Percentiles rank a stretch among this genome's conserved stretches.
These are phyloP conservation scores for Hartigia nigra DNA, from an alignment of 2,888 invertebrate genomes.

Conservation along the genomic window DNA sequence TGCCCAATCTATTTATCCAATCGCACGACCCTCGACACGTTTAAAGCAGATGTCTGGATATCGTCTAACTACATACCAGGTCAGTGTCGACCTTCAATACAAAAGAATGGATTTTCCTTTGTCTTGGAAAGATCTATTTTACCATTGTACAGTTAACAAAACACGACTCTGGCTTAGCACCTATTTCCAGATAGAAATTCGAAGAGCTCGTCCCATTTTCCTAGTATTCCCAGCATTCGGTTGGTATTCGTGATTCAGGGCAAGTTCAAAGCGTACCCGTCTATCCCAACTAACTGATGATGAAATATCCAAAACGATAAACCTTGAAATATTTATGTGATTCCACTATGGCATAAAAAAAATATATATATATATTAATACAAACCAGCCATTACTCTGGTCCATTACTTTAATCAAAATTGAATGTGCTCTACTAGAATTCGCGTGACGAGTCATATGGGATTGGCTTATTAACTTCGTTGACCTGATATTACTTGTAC, in stretches of 20 bases:
- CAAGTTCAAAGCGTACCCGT: neutral
- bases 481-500: neutral
- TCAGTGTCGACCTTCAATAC: neutral
- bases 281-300: neutral
- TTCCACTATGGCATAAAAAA: no score
- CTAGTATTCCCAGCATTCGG: neutral
- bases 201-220: neutral
- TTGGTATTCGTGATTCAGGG: neutral
- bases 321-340: neutral
- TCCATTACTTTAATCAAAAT: neutral
- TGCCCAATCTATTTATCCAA: neutral
- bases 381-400: neutral
- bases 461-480: neutral
- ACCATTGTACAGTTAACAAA: neutral
- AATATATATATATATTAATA: neutral
- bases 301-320: neutral
- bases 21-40: constrained; percentile 40
- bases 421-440: neutral
- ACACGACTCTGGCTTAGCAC: neutral
- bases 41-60: neutral
- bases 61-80: neutral
- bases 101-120: neutral
- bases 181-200: neutral
- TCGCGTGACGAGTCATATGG: neutral
- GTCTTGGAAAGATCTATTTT: neutral